These are phyloP conservation scores for Tetragnatha versicolor DNA, from an alignment of 1,140 invertebrate genomes.

Conservation along the genomic window DNA sequence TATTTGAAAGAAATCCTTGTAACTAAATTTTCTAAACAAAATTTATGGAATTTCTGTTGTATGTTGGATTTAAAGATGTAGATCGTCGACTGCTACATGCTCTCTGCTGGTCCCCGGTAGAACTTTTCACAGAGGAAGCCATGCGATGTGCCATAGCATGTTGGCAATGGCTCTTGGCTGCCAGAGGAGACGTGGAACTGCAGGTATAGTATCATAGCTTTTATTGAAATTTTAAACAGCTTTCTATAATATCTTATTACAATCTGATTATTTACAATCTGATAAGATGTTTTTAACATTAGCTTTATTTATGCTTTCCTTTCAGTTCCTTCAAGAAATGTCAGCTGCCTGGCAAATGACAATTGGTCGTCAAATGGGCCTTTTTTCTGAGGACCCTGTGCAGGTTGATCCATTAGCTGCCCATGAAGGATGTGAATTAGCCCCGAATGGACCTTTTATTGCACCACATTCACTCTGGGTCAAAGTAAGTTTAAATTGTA, in stretches of 20 bases:
- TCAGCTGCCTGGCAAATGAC: constrained; percentile 84
- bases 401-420: constrained; percentile 83
- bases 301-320: neutral
- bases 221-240: no score
- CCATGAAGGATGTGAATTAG: constrained; percentile 79
- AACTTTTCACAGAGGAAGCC: constrained; percentile 86
- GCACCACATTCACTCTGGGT: constrained; percentile 95
- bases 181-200: constrained; percentile 87
- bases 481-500: constrained; percentile 71
- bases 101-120: constrained; percentile 83
- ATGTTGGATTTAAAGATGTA: constrained; percentile 60
- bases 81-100: constrained; percentile 77
- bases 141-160: constrained; percentile 91
- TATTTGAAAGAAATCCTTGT: no score
- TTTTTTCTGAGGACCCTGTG: constrained; percentile 77
- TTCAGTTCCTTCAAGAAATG: constrained; percentile 85
- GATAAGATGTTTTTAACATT: neutral
- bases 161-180: constrained; percentile 98
- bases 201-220: constrained; percentile 59
- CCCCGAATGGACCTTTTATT: constrained; percentile 82
- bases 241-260: neutral
- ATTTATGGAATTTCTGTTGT: no score
- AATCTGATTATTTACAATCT: neutral
- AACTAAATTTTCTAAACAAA: no score
- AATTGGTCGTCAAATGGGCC: constrained; percentile 83